Percentiles rank a stretch among this genome's conserved stretches.
phyloP scores from a whole-genome alignment of 1,140 invertebrate genomes.

The Nasonia longicornis region DNA sequence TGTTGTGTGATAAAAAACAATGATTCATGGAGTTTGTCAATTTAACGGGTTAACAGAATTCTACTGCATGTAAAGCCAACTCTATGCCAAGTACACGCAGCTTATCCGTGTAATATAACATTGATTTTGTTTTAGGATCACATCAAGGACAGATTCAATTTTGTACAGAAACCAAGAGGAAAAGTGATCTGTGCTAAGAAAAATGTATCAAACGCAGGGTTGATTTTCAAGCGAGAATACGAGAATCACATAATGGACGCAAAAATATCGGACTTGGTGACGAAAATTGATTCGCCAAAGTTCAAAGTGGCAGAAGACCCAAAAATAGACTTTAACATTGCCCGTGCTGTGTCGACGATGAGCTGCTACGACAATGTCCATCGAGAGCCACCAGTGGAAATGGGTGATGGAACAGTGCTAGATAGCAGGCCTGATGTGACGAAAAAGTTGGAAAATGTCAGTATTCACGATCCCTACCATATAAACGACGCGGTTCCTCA shows the following conservation, averaged over 20 bases:
- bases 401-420: constrained; percentile 40
- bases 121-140: constrained; percentile 17
- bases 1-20: not conserved
- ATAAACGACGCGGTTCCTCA: constrained; percentile 15
- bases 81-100: not conserved
- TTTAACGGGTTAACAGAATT: not conserved
- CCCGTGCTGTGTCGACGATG: constrained; percentile 47
- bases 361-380: constrained; percentile 48
- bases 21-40: not conserved
- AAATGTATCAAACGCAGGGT: constrained; percentile 25
- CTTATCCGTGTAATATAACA: not conserved
- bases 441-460: constrained; percentile 48
- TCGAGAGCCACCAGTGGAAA: constrained; percentile 25
- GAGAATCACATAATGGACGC: not conserved
- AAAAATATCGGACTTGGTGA: constrained; percentile 28
- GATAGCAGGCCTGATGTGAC: constrained; percentile 47
- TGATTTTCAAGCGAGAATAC: not conserved
- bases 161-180: constrained; percentile 8
- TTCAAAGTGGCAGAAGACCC: constrained; percentile 51
- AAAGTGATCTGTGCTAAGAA: not conserved
- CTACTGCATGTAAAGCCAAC: not conserved
- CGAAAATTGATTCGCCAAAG: constrained; percentile 47
- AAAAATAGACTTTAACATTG: constrained; percentile 46
- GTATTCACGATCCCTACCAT: constrained; percentile 39
- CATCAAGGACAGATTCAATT: constrained; percentile 30